These are phyloP conservation scores for Stratiomys singularior DNA, from an alignment of 2,888 invertebrate genomes.

Conservation along the genomic window DNA sequence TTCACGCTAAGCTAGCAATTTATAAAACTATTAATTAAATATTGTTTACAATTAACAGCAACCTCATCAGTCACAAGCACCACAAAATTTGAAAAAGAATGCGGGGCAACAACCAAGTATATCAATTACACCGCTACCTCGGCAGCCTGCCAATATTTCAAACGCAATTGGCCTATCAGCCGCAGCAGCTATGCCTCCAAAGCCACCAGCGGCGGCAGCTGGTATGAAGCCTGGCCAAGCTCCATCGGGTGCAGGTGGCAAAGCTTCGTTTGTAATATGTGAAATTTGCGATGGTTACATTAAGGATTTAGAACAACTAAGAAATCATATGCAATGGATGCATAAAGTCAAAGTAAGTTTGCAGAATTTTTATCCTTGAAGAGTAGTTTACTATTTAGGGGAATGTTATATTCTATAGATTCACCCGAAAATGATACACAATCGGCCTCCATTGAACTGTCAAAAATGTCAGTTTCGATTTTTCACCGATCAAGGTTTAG, in stretches of 20 bases:
- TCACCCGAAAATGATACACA: slow-evolving; percentile 95
- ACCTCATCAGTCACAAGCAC: slow-evolving; percentile 15
- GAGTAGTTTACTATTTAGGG: not conserved
- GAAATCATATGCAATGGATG: slow-evolving; percentile 98
- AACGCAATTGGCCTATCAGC: slow-evolving; percentile 69
- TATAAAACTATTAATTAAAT: too few species aligned
- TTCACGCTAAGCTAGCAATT: too few species aligned
- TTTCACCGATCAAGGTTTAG: slow-evolving; percentile 96
- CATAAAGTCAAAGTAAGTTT: slow-evolving; percentile 90
- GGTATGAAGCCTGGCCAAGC: slow-evolving; percentile 68
- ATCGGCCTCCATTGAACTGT: slow-evolving; percentile 92
- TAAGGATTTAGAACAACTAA: slow-evolving; percentile 91
- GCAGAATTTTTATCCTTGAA: not conserved
- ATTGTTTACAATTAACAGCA: not conserved
- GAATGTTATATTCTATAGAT: slow-evolving; percentile 66
- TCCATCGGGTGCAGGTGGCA: slow-evolving; percentile 68
- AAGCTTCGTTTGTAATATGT: slow-evolving; percentile 90
- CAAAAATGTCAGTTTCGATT: slow-evolving; percentile 96
- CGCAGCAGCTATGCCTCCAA: slow-evolving; percentile 84
- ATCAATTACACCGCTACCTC: slow-evolving; percentile 88
- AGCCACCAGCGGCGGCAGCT: slow-evolving; percentile 71
- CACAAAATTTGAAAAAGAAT: slow-evolving; percentile 38
- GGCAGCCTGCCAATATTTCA: slow-evolving; percentile 66
- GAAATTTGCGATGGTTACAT: slow-evolving; percentile 98
- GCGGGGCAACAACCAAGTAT: slow-evolving; percentile 78